phyloP scores from a whole-genome alignment of 2,797 vertebrate species.

The Garrulus glandarius region DNA sequence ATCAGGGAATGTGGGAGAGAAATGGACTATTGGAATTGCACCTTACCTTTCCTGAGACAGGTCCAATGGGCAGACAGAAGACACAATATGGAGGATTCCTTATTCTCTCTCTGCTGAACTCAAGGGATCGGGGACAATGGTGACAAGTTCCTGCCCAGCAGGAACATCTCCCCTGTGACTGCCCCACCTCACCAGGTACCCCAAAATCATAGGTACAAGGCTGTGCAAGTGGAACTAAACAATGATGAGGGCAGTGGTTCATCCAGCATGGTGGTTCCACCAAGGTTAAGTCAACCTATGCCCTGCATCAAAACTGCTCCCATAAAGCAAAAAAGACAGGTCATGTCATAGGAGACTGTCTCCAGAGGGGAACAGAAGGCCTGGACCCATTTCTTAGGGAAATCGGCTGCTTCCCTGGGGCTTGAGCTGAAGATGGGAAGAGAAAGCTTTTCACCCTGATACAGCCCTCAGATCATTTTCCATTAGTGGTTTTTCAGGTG shows the following conservation, averaged over 20 bases:
- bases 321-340: not conserved
- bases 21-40: not conserved
- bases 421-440: not conserved
- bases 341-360: not conserved
- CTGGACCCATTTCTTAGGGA: not conserved
- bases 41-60: not conserved
- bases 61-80: not conserved
- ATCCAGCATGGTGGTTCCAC: not conserved
- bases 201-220: not conserved
- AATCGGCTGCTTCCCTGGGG: not conserved
- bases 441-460: not conserved
- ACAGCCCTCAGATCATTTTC: not conserved
- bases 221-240: not conserved
- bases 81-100: not conserved
- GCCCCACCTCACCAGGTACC: not conserved
- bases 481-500: not conserved
- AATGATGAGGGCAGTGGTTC: not conserved
- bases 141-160: not conserved
- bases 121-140: not conserved
- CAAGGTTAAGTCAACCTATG: not conserved
- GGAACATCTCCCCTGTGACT: not conserved
- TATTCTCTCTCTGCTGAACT: not conserved
- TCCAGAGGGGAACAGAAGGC: not conserved
- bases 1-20: not conserved
- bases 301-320: not conserved